phyloP scores from a whole-genome alignment of 2,888 invertebrate species.

The Prosopocoilus inquinatus region DNA sequence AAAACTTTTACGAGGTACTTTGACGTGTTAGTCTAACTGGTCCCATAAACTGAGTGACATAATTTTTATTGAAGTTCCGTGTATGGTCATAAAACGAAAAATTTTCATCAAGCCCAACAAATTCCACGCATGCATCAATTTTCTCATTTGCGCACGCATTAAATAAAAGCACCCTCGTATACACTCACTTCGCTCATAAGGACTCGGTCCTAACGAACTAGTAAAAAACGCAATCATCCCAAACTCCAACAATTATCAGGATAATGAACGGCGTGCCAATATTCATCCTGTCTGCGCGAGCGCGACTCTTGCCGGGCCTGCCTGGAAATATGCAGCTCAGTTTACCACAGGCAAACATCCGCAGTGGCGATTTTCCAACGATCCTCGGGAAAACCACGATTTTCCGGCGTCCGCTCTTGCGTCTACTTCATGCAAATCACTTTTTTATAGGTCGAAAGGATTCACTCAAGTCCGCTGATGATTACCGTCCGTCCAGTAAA shows the following conservation, averaged over 20 bases:
- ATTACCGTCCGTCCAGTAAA: too few species aligned
- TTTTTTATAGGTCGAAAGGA: constrained; percentile 1
- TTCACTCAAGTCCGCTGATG: too few species aligned
- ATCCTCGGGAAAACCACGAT: constrained; percentile 23
- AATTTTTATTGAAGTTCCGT: too few species aligned
- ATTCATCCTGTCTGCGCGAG: constrained; percentile 32
- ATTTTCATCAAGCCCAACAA: too few species aligned
- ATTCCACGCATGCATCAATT: background rate
- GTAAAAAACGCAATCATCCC: constrained; percentile 36
- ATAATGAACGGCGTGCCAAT: constrained; percentile 37
- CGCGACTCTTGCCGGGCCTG: constrained; percentile 39
- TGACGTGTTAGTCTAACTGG: too few species aligned
- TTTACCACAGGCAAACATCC: constrained; percentile 35
- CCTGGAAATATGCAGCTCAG: constrained; percentile 42
- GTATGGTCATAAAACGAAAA: too few species aligned
- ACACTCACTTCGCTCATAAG: constrained; percentile 23
- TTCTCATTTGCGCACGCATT: background rate
- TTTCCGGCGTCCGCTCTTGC: constrained; percentile 8
- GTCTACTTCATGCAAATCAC: constrained; percentile 4
- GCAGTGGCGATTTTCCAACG: constrained; percentile 24
- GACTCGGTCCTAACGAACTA: constrained; percentile 13
- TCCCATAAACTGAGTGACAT: too few species aligned
- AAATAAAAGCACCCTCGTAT: constrained; percentile 15
- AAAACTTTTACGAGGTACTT: too few species aligned
- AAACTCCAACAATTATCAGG: constrained; percentile 36